Percentiles rank a stretch among this genome's conserved stretches.
Evolutionary conservation across 2,888 invertebrate genomes (phyloP).

Genomic region (Lampropteryx suffumata): DNA sequence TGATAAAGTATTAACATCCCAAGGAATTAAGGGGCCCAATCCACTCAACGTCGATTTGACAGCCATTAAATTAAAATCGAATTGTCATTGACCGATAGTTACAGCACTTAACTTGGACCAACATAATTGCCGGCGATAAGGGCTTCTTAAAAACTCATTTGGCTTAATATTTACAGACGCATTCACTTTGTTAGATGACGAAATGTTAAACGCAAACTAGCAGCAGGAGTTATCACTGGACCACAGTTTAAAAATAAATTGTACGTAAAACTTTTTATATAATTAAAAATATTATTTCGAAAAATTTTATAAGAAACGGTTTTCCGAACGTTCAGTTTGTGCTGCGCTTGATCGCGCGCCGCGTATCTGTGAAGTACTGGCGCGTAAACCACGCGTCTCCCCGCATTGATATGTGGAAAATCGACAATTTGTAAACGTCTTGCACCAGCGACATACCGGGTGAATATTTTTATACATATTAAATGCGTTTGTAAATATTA

Average conservation of each 20-base stretch:
- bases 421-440: slow-evolving; percentile 51
- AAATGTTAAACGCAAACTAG: slow-evolving; percentile 34
- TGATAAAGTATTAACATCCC: slow-evolving; percentile 43
- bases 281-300: slow-evolving; percentile 9
- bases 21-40: slow-evolving; percentile 39
- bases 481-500: neutral
- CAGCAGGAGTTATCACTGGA: slow-evolving; percentile 23
- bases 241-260: slow-evolving; percentile 22
- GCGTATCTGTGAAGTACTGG: slow-evolving; percentile 69
- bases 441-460: slow-evolving; percentile 44
- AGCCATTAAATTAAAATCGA: slow-evolving; percentile 70
- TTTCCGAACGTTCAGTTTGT: slow-evolving; percentile 52
- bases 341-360: slow-evolving; percentile 62
- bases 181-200: slow-evolving; percentile 41
- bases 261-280: neutral
- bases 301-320: slow-evolving; percentile 31
- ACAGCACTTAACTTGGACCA: slow-evolving; percentile 59
- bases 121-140: slow-evolving; percentile 58
- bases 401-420: slow-evolving; percentile 71
- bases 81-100: slow-evolving; percentile 59
- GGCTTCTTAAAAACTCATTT: slow-evolving; percentile 64
- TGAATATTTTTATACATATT: slow-evolving; percentile 15
- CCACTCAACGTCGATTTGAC: slow-evolving; percentile 54
- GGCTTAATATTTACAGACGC: slow-evolving; percentile 45
- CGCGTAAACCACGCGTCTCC: slow-evolving; percentile 57